phyloP scores from a whole-genome alignment of 2,797 vertebrate genomes.

The Natrix natrix region DNA sequence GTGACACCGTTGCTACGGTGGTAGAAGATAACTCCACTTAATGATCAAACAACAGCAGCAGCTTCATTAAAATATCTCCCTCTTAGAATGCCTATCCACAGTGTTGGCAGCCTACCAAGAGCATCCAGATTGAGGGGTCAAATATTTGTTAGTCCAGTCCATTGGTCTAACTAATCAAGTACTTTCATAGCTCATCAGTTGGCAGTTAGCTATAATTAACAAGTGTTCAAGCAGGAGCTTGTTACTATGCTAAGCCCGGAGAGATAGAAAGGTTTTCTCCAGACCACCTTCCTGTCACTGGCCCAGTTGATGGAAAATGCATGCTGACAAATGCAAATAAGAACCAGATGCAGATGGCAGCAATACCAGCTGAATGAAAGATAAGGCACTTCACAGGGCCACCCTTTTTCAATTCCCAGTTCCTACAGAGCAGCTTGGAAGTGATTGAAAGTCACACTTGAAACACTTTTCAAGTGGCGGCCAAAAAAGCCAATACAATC shows the following conservation, averaged over 20 bases:
- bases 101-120: not conserved
- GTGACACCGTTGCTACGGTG: not conserved
- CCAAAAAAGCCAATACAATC: too few species aligned
- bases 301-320: not conserved
- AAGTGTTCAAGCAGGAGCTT: not conserved
- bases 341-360: not conserved
- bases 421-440: not conserved
- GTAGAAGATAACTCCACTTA: not conserved
- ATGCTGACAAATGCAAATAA: not conserved
- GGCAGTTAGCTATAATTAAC: slow-evolving; percentile 9
- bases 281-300: not conserved
- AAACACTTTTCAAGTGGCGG: not conserved
- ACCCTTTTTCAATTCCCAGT: not conserved
- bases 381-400: not conserved
- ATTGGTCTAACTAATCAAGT: slow-evolving; percentile 20
- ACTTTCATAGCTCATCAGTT: slow-evolving; percentile 10
- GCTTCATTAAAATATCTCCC: not conserved
- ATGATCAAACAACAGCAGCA: not conserved
- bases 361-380: not conserved
- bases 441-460: not conserved
- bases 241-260: not conserved
- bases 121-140: slow-evolving; percentile 2
- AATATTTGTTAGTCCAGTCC: not conserved
- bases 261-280: not conserved
- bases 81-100: not conserved